These are phyloP conservation scores for Xylophagus ater DNA, from an alignment of 2,888 invertebrate species.

Conservation along the genomic window DNA sequence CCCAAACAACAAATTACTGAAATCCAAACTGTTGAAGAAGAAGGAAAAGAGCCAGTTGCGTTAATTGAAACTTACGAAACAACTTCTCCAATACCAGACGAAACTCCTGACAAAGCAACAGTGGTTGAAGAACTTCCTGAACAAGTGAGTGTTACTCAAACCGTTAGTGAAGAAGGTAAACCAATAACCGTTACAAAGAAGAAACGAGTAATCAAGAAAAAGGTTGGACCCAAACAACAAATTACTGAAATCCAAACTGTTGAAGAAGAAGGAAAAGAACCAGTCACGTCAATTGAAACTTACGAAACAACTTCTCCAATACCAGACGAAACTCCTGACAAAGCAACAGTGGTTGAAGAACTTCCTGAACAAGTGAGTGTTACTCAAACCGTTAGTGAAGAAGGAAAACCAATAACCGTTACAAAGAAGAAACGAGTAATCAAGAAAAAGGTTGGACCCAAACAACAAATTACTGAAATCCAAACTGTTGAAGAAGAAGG, in stretches of 20 bases:
- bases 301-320: slow-evolving; percentile 19
- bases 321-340: slow-evolving; percentile 20
- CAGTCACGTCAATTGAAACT: slow-evolving; percentile 26
- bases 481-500: slow-evolving; percentile 27
- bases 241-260: slow-evolving; percentile 29
- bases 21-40: slow-evolving; percentile 28
- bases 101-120: slow-evolving; percentile 21
- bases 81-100: slow-evolving; percentile 23
- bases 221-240: slow-evolving; percentile 24
- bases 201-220: slow-evolving; percentile 20
- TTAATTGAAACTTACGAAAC: slow-evolving; percentile 35
- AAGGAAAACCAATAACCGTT: slow-evolving; percentile 18
- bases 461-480: slow-evolving; percentile 26
- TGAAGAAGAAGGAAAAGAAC: slow-evolving; percentile 32
- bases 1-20: slow-evolving; percentile 26
- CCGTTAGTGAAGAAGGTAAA: slow-evolving; percentile 25
- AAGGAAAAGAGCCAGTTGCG: slow-evolving; percentile 26
- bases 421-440: slow-evolving; percentile 11
- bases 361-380: slow-evolving; percentile 19
- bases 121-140: slow-evolving; percentile 24
- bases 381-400: slow-evolving; percentile 20
- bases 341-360: slow-evolving; percentile 25
- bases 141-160: slow-evolving; percentile 22
- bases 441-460: slow-evolving; percentile 25
- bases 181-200: slow-evolving; percentile 23